Evolutionary conservation across 2,797 vertebrate genomes (phyloP).

Genomic region (Phalanger gymnotis): DNA sequence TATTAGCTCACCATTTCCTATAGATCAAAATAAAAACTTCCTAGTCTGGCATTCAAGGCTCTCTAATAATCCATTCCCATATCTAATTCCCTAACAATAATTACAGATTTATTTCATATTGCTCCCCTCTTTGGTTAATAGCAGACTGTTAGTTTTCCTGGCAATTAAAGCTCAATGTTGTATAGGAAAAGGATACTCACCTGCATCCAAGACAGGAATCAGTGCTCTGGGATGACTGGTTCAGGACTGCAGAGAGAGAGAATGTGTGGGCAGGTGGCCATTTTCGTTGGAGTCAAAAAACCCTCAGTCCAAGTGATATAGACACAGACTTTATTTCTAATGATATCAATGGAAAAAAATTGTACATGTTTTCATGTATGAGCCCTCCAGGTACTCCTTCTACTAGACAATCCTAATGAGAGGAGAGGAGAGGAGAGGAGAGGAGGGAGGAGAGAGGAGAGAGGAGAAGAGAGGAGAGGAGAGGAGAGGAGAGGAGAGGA

Average conservation of each 20-base stretch:
- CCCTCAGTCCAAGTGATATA: neutral
- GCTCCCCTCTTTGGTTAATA: neutral
- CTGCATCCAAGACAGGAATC: neutral
- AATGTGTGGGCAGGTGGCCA: neutral
- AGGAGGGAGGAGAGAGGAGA: no score
- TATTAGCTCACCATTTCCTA: neutral
- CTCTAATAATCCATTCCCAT: neutral
- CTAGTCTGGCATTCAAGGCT: neutral
- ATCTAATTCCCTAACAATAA: neutral
- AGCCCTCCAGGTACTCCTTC: neutral
- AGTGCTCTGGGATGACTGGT: neutral
- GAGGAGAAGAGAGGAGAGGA: no score
- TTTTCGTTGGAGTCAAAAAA: neutral
- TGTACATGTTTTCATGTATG: neutral
- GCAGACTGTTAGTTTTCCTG: neutral
- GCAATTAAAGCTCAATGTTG: neutral
- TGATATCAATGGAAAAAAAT: neutral
- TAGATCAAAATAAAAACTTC: neutral
- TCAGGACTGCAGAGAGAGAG: neutral
- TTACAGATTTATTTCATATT: neutral
- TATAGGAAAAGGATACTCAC: neutral
- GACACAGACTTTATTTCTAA: neutral
- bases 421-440: no score
- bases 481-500: no score
- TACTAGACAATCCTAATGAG: neutral